A percentile compares a stretch with the other conserved stretches of the same genome.
phyloP scores from a whole-genome alignment of 2,113 vertebrate species.

The Chelonoidis abingdonii region DNA sequence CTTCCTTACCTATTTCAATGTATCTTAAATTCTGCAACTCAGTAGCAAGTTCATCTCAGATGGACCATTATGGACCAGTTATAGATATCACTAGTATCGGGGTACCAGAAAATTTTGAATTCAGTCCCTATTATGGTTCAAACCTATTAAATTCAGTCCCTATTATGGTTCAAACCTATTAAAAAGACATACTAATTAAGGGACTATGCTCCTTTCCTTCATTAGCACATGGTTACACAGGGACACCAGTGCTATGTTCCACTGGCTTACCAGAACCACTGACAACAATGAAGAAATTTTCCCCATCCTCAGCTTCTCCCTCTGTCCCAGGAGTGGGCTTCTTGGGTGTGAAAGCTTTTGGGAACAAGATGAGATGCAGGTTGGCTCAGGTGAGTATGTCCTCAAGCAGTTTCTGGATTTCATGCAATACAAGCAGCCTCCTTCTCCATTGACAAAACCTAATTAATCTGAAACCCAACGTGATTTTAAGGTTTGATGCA shows the following conservation, averaged over 20 bases:
- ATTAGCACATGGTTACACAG: accelerated
- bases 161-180: neutral
- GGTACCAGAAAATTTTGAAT: neutral
- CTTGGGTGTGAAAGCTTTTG: neutral
- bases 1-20: neutral
- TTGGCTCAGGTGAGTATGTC: neutral
- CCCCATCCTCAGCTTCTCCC: neutral
- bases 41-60: neutral
- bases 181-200: neutral
- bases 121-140: neutral
- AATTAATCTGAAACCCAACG: neutral
- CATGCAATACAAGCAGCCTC: neutral
- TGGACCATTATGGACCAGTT: neutral
- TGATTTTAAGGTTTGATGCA: neutral
- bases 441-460: neutral
- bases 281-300: neutral
- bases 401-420: neutral
- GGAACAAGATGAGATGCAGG: neutral
- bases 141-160: neutral
- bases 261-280: neutral
- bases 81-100: neutral
- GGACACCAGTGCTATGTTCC: neutral
- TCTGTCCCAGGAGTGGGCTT: neutral
- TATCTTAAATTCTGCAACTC: neutral
- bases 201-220: neutral